A percentile compares a stretch with the other conserved stretches of the same genome.
Evolutionary conservation across 1,140 invertebrate species (phyloP).

Genomic region (Oedothorax gibbosus): DNA sequence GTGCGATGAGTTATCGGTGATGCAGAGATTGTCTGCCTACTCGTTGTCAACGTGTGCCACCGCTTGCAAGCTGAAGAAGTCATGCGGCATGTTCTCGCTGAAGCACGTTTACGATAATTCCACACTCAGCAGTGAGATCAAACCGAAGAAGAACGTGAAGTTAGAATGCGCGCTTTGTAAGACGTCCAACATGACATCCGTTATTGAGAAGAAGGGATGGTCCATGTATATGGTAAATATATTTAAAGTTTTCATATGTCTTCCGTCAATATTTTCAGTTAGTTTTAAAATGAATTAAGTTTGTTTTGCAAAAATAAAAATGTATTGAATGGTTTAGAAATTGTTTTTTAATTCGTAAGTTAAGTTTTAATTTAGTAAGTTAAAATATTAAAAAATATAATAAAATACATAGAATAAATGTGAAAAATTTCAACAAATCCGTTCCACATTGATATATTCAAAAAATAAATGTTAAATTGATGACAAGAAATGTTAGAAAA

Average conservation of each 20-base stretch:
- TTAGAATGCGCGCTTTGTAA: constrained; percentile 34
- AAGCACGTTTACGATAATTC: constrained; percentile 41
- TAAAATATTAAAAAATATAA: too few species aligned
- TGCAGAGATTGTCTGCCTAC: constrained; percentile 10
- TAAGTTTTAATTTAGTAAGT: too few species aligned
- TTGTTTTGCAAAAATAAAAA: too few species aligned
- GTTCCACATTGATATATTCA: too few species aligned
- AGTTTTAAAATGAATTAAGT: too few species aligned
- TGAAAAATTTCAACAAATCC: too few species aligned
- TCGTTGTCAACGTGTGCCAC: constrained; percentile 40
- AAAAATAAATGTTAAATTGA: too few species aligned
- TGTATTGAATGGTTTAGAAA: too few species aligned
- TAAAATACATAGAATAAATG: too few species aligned
- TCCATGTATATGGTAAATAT: constrained; percentile 44
- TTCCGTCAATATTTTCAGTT: too few species aligned
- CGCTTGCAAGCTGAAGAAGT: constrained; percentile 28
- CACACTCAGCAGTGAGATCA: background rate
- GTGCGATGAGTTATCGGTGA: constrained; percentile 13
- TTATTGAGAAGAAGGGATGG: constrained; percentile 46
- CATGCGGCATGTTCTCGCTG: constrained; percentile 42
- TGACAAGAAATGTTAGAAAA: too few species aligned
- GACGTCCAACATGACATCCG: constrained; percentile 22
- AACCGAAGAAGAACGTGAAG: constrained; percentile 26
- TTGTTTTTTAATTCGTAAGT: too few species aligned
- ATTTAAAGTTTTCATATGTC: background rate